Evolutionary conservation across 2,888 invertebrate genomes (phyloP).

Genomic region (Agrochola litura): DNA sequence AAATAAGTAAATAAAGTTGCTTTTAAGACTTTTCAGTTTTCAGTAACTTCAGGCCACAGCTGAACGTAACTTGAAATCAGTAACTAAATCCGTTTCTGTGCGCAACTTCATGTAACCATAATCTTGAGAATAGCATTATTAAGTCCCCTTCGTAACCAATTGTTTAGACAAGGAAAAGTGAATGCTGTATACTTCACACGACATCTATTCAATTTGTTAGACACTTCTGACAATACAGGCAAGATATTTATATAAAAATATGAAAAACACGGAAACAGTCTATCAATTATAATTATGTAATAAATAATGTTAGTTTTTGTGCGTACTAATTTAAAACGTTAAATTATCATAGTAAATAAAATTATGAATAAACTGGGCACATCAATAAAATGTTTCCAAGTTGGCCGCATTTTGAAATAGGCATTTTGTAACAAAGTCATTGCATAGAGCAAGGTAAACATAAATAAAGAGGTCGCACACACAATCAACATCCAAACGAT

Average conservation of each 20-base stretch:
- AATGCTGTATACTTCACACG: constrained; percentile 70
- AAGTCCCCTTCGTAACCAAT: constrained; percentile 68
- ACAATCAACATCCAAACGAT: constrained; percentile 58
- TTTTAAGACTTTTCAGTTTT: neutral
- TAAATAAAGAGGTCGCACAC: constrained; percentile 57
- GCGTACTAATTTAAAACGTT: constrained; percentile 1
- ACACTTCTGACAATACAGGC: constrained; percentile 55
- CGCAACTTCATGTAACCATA: constrained; percentile 56
- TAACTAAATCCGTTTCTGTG: constrained; percentile 45
- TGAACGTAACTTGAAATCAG: constrained; percentile 32
- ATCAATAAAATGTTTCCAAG: constrained; percentile 28
- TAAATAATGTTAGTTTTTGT: constrained; percentile 16
- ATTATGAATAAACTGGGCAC: constrained; percentile 7
- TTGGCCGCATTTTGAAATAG: constrained; percentile 57
- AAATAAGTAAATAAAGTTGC: neutral
- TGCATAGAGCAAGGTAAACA: constrained; percentile 62
- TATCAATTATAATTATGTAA: constrained; percentile 41
- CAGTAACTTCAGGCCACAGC: neutral
- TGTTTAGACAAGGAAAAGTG: constrained; percentile 73
- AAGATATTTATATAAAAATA: constrained; percentile 60
- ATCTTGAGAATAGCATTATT: constrained; percentile 66
- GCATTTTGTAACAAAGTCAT: constrained; percentile 62
- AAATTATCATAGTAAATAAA: neutral
- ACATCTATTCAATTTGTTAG: constrained; percentile 66
- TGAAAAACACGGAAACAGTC: constrained; percentile 61